A percentile compares a stretch with the other conserved stretches of the same genome.
These are phyloP conservation scores for Ophion ellenae DNA, from an alignment of 2,888 invertebrate genomes.

Conservation along the genomic window DNA sequence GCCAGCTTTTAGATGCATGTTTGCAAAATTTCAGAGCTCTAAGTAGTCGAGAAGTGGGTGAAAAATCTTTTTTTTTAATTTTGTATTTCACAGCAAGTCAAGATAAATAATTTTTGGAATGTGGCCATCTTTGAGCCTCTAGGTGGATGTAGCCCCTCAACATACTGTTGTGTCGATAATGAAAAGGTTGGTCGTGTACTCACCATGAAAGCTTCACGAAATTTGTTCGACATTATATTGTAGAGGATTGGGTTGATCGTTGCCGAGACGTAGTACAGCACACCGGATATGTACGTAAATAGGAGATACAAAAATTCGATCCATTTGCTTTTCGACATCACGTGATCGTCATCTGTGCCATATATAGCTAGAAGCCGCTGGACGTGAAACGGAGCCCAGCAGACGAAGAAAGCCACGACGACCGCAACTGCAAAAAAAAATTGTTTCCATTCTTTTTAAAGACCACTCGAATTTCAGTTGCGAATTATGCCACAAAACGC, in stretches of 20 bases:
- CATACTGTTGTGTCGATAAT: background rate
- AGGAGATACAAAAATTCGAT: conserved; percentile 87
- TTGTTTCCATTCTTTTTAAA: conserved; percentile 10
- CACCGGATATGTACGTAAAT: conserved; percentile 93
- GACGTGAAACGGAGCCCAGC: conserved; percentile 97
- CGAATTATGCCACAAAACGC: background rate
- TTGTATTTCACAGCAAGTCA: too few relatives aligned
- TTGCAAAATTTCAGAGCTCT: too few relatives aligned
- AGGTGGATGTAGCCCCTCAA: too few relatives aligned
- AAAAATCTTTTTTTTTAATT: too few relatives aligned
- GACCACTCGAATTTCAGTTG: background rate
- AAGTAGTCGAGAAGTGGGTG: too few relatives aligned
- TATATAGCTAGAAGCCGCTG: conserved; percentile 94
- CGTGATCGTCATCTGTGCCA: conserved; percentile 84
- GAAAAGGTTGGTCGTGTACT: conserved; percentile 72
- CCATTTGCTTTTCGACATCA: conserved; percentile 78
- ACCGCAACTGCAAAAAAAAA: conserved; percentile 88
- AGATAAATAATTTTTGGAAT: too few relatives aligned
- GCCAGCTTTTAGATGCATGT: too few relatives aligned
- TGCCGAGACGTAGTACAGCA: conserved; percentile 96
- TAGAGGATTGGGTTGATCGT: conserved; percentile 97
- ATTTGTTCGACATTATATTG: conserved; percentile 97
- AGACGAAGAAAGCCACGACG: conserved; percentile 95
- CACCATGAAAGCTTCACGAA: conserved; percentile 96
- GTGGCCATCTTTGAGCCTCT: too few relatives aligned